Conservation (phyloP, 2,888 invertebrate species). For the Amblyjoppa proteus region DNA sequence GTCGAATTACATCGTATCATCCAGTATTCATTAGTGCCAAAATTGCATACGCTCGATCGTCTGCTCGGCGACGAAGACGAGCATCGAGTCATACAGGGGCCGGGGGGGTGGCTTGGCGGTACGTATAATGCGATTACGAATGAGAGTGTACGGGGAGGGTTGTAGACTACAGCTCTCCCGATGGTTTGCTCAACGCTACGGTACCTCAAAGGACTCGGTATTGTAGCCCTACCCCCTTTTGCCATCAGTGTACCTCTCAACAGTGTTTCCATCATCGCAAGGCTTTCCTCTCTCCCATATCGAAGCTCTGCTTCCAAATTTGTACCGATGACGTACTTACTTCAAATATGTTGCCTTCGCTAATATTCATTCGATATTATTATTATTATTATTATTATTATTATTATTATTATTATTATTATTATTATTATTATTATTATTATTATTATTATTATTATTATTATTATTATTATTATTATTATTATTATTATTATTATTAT, state of each 20-base stretch:
- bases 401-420: not conserved
- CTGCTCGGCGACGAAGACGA: slow-evolving; percentile 10
- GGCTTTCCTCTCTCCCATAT: slow-evolving; percentile 1
- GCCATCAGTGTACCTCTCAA: slow-evolving; percentile 10
- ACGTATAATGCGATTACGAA: slow-evolving; percentile 53
- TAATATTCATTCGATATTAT: not conserved
- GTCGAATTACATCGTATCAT: not conserved
- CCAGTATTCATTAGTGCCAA: slow-evolving; percentile 8
- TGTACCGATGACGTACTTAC: not conserved
- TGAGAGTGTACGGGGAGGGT: slow-evolving; percentile 32
- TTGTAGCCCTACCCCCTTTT: slow-evolving; percentile 19
- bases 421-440: not conserved
- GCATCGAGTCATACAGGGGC: not conserved
- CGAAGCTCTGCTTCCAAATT: slow-evolving; percentile 13
- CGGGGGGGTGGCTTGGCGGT: slow-evolving; percentile 9
- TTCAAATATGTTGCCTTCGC: not conserved
- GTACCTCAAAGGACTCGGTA: slow-evolving; percentile 56
- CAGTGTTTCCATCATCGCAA: slow-evolving; percentile 25
- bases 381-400: not conserved
- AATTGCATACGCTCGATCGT: slow-evolving; percentile 19
- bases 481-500: not conserved
- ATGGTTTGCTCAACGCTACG: slow-evolving; percentile 49
- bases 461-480: not conserved
- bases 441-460: not conserved
- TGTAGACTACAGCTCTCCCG: slow-evolving; percentile 29